These are phyloP conservation scores for Tenebrosternarchus preto DNA, from an alignment of 2,113 vertebrate species.

Conservation along the genomic window DNA sequence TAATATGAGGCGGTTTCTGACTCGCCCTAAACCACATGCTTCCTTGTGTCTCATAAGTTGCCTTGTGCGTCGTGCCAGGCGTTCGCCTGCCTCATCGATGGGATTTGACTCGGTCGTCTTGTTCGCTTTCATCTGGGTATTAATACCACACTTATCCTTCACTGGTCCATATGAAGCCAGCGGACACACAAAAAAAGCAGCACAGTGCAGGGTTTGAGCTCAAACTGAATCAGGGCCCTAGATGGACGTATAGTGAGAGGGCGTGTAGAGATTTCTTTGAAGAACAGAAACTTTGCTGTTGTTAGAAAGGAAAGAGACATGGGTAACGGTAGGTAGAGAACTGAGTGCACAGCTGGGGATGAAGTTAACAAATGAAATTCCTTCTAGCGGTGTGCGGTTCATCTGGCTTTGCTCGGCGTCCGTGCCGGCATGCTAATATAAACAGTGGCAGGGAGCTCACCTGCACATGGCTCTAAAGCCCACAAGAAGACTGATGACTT, in stretches of 20 bases:
- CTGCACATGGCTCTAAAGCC: constrained; percentile 57
- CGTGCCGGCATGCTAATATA: constrained; percentile 55
- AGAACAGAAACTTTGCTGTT: not conserved
- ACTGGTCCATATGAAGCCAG: not conserved
- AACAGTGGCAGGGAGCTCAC: constrained; percentile 62
- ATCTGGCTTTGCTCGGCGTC: constrained; percentile 64
- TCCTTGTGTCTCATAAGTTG: constrained; percentile 30
- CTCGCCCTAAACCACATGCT: constrained; percentile 40
- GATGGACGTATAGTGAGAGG: no score
- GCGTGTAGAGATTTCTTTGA: not conserved
- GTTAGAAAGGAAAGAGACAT: not conserved
- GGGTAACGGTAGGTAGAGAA: not conserved
- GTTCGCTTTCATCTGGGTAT: constrained; percentile 1
- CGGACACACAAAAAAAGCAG: not conserved
- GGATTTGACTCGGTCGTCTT: constrained; percentile 3
- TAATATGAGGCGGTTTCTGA: constrained; percentile 45
- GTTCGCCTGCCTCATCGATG: not conserved
- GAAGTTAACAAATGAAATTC: constrained; percentile 46
- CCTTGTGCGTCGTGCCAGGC: not conserved
- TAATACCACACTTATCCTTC: not conserved
- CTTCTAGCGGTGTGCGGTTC: constrained; percentile 38
- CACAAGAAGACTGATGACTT: constrained; percentile 62
- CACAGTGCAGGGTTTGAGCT: not conserved
- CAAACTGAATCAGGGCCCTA: no score
- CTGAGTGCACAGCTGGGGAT: no score